Evolutionary conservation across 1,140 invertebrate genomes (phyloP).

Genomic region (Amphibalanus amphitrite): DNA sequence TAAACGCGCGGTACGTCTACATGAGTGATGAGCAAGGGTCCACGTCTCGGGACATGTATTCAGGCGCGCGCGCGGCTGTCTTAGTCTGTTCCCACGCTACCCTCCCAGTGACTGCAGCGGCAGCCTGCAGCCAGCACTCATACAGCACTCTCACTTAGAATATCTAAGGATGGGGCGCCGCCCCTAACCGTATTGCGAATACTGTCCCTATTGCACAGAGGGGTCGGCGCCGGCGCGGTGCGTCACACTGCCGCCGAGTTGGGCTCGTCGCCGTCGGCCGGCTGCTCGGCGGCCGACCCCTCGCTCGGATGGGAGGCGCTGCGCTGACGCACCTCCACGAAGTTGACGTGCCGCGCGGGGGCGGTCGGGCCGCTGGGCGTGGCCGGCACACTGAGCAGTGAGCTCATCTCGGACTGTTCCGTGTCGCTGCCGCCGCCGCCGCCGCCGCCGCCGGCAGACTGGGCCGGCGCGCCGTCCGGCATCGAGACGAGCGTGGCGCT

Average conservation of each 20-base stretch:
- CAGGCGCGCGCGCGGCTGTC: too few relatives aligned
- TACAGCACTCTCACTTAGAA: too few relatives aligned
- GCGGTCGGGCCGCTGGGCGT: neutral
- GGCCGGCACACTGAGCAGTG: neutral
- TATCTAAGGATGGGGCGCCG: too few relatives aligned
- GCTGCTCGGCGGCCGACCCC: neutral
- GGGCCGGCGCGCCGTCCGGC: too few relatives aligned
- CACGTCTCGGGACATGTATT: too few relatives aligned
- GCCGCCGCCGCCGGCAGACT: too few relatives aligned
- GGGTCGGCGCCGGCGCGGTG: too few relatives aligned
- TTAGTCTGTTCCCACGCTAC: too few relatives aligned
- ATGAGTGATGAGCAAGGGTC: too few relatives aligned
- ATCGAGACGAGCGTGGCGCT: neutral
- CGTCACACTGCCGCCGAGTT: neutral
- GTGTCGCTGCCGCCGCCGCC: neutral
- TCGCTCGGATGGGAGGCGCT: neutral
- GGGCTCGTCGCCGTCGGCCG: neutral
- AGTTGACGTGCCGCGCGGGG: neutral
- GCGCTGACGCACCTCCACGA: neutral
- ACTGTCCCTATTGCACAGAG: neutral
- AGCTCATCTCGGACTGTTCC: neutral
- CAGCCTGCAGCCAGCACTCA: too few relatives aligned
- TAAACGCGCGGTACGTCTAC: too few relatives aligned
- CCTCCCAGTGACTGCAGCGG: too few relatives aligned
- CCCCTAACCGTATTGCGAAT: neutral